Base-by-base conservation (phyloP, 2,888 invertebrate genomes). In the Sphaeridia pumilis region DNA sequence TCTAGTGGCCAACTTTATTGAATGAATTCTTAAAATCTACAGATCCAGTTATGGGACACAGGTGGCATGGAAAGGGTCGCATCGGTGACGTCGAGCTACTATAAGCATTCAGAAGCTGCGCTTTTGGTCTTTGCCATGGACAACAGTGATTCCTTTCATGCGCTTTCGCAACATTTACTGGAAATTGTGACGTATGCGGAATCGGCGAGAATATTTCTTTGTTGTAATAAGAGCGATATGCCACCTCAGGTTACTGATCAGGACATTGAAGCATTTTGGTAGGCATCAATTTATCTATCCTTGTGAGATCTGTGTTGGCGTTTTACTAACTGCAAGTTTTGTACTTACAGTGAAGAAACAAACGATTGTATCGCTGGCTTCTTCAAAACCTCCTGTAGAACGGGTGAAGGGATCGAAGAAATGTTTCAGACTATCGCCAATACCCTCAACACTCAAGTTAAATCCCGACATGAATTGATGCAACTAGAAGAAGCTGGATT, bases 21-120 rank as follows among this genome's bases (percentile, higher is more conserved):
- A n/a, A n/a, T n/a, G n/a, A n/a, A n/a, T n/a, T n/a, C n/a, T n/a
- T n/a, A n/a, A n/a, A n/a, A n/a, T n/a, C n/a, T n/a, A n/a, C 70
- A 93, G 90, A 74, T 94, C 58, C 90, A 92, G 73, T 73, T 94
- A 63, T 94, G 93, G 92, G 94, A 94, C 69, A 94, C 94, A 34
- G 93, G 92, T 62, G 93, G 93, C 46, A 90, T 94, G 46, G 94
- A 94, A 72, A 77, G 93, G 66, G 90, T 93, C 58, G 92, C 92
- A 44, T 90, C 90, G 2, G 87, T 94, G 21, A 93, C 93, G 12
- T 88, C 89, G 26, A 89, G 88, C 68, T 94, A 94, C 70, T 94
- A 92, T 70, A 92, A 93, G 73, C 90, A 90, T 73, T 87, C 93
- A 2, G 90, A 92, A 70, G 93, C 90, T 56, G 93, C 92, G 54